Conservation (phyloP, 2,113 vertebrate species). For the Antechinus stuartii region DNA sequence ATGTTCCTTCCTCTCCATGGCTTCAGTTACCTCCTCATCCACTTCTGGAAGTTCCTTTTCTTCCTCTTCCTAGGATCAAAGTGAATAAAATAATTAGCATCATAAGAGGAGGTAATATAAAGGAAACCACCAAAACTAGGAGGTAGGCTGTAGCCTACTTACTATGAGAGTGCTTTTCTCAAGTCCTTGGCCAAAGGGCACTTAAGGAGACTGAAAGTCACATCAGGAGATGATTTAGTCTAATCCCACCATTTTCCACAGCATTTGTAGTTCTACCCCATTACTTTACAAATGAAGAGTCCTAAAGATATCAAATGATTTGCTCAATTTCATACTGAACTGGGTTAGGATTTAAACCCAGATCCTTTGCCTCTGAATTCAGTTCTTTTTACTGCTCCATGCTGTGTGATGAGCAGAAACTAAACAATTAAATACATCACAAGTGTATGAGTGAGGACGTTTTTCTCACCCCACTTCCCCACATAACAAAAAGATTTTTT, state of each 20-base stretch:
- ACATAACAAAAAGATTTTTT: background rate
- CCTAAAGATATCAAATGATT: background rate
- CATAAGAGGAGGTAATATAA: background rate
- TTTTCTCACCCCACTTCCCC: background rate
- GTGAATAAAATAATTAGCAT: conserved; percentile 27
- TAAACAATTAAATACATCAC: background rate
- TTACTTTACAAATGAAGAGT: background rate
- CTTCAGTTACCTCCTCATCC: conserved; percentile 86
- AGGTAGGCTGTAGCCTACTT: background rate
- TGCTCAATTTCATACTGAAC: background rate
- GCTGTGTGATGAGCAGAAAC: background rate
- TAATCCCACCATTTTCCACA: background rate
- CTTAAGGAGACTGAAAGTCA: background rate
- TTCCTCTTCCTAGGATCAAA: conserved; percentile 83
- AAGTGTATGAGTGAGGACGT: background rate
- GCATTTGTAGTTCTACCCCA: background rate
- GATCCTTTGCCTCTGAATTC: background rate
- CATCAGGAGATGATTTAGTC: background rate
- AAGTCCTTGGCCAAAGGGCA: background rate
- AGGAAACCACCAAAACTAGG: background rate
- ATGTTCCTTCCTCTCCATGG: conserved; percentile 90
- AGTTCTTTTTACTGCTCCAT: background rate
- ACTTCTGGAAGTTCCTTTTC: conserved; percentile 76
- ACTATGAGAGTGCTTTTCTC: background rate
- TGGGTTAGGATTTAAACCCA: background rate